A percentile compares a stretch with the other conserved stretches of the same genome.
Evolutionary conservation across 2,888 invertebrate species (phyloP).

Genomic region (Steinernema carpocapsae): DNA sequence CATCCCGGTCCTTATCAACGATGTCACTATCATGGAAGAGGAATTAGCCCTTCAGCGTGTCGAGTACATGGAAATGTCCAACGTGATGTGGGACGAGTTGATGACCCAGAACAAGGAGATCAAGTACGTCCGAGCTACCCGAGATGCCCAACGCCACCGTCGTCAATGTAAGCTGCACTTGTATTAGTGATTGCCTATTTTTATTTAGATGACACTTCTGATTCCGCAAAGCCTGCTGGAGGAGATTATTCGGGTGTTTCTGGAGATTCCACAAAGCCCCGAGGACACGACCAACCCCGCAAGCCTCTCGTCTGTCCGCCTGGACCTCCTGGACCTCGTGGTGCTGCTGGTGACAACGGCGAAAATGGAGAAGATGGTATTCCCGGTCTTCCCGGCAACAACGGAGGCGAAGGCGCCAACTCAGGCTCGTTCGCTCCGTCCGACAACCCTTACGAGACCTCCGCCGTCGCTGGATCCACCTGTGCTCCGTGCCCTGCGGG

Average conservation of each 20-base stretch:
- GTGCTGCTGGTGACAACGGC: constrained; percentile 28
- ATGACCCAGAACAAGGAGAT: constrained; percentile 52
- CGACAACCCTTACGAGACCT: constrained; percentile 40
- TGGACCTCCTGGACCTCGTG: constrained; percentile 52
- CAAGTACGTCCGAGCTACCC: constrained; percentile 47
- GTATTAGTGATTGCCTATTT: not conserved
- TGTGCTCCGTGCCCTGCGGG: constrained; percentile 60
- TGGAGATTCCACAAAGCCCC: no score
- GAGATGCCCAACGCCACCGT: constrained; percentile 35
- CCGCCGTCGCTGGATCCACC: constrained; percentile 36
- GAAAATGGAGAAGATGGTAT: constrained; percentile 46
- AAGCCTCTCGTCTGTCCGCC: constrained; percentile 48
- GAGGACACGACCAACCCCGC: no score
- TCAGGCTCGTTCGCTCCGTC: constrained; percentile 3
- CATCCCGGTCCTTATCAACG: constrained; percentile 55
- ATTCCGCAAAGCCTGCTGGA: not conserved
- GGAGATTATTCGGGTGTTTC: not conserved
- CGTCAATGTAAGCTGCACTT: constrained; percentile 49
- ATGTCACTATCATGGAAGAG: constrained; percentile 53
- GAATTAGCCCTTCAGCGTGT: constrained; percentile 52
- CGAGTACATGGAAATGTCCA: constrained; percentile 59
- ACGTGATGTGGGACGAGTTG: constrained; percentile 59
- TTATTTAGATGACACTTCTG: constrained; percentile 44
- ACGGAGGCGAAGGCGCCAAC: constrained; percentile 37
- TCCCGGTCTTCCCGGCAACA: constrained; percentile 48